Percentiles rank a stretch among this genome's conserved stretches.
Evolutionary conservation across 2,113 vertebrate genomes (phyloP).

Genomic region (Tyrannus savana): DNA sequence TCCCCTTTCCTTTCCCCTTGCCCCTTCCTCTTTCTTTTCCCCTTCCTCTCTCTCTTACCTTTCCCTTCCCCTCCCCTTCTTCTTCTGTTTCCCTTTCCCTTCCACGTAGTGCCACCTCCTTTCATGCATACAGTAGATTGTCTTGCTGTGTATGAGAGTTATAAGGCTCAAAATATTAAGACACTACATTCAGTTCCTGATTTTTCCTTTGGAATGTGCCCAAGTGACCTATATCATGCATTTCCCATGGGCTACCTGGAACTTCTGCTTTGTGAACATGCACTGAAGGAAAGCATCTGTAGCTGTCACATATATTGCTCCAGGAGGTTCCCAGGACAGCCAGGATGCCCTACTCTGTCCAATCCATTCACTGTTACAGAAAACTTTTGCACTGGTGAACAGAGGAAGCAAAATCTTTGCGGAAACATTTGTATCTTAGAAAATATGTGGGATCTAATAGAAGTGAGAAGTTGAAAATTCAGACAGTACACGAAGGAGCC

Average conservation of each 20-base stretch:
- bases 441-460: not conserved
- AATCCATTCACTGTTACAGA: not conserved
- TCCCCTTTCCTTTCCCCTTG: not conserved
- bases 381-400: not conserved
- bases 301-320: not conserved
- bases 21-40: not conserved
- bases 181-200: not conserved
- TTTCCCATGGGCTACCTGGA: not conserved
- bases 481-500: not conserved
- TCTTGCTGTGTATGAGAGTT: not conserved
- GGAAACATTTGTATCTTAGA: not conserved
- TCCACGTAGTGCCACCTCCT: not conserved
- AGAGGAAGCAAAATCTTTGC: not conserved
- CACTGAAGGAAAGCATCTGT: not conserved
- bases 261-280: not conserved
- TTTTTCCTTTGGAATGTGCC: not conserved
- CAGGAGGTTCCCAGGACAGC: not conserved
- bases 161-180: not conserved
- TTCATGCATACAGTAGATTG: not conserved
- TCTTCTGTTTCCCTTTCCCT: not conserved
- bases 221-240: not conserved
- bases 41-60: not conserved
- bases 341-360: not conserved
- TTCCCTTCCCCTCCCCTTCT: too few species aligned
- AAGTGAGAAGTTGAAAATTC: not conserved